Base-by-base conservation (phyloP, 2,888 invertebrate genomes). In the Nasonovia ribisnigri region DNA sequence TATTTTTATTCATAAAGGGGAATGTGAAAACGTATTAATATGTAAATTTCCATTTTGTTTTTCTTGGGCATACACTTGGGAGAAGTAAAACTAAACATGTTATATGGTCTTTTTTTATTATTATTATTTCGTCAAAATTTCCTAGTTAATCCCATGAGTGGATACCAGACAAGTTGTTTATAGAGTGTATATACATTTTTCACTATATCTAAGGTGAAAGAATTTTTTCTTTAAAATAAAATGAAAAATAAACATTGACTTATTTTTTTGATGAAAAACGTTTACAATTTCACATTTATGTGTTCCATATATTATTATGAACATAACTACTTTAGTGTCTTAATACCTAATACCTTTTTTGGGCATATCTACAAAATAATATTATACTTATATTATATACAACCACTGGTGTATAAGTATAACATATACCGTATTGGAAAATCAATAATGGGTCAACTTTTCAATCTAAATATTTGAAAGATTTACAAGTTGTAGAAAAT, bases 21-120 rank as follows among this genome's bases (percentile, higher is more conserved):
- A 54, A 84, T 29, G 16, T 16, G 77, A 86, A 91, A 91, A 86
- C 26, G 51, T 91, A 91, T 86, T 86, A 91, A 86, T 86, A 91
- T 91, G 91, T 91, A 91, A 91, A 91, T 91, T 86, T 10, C 10
- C 1, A 29, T 43, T 91, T 91, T 91, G 86, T 91, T 91, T 91
- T 91, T 91, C 43, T 57, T 46, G 42, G 16, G 42, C 54, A 42
- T 90, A 57, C 54, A 54, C 84, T 26, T 10, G 91, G 51, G 36
- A 54, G 29, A 54, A 54, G 54, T 91, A 84, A 91, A 84, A 84
- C 42, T 54, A 42, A 90, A 91, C 48, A 84, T 46, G 11, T 77
- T 77, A 84, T 77, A 84, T 29, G 84, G 29, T 42, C 10, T 60
- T 90, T 90, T 46, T 46, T 88, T 57, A 57, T 90, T 48, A 77